These are phyloP conservation scores for Phyto melanocephala DNA, from an alignment of 2,888 invertebrate species.

Conservation along the genomic window DNA sequence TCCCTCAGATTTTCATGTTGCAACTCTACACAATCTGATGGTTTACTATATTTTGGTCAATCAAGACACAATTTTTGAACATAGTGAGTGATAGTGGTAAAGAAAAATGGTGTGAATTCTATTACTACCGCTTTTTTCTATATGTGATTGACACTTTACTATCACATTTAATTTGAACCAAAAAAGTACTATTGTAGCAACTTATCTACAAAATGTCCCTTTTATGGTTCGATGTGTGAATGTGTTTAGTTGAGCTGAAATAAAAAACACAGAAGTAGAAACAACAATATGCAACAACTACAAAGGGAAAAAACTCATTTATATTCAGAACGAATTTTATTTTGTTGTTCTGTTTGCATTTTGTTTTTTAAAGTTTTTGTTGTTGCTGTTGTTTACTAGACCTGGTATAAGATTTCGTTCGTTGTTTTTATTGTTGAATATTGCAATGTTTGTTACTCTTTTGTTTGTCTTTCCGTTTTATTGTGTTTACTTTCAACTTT, in stretches of 20 bases:
- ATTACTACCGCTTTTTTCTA: too few relatives aligned
- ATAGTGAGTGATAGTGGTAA: too few relatives aligned
- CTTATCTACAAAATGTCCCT: background rate
- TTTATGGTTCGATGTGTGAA: background rate
- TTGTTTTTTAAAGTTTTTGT: slow-evolving; percentile 5
- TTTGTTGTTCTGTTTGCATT: slow-evolving; percentile 11
- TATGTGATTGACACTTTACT: too few relatives aligned
- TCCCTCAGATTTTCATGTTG: too few relatives aligned
- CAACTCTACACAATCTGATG: too few relatives aligned
- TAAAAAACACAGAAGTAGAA: background rate
- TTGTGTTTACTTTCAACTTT: slow-evolving; percentile 63
- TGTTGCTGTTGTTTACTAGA: slow-evolving; percentile 2
- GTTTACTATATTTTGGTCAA: too few relatives aligned
- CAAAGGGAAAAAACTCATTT: slow-evolving; percentile 49
- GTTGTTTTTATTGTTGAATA: slow-evolving; percentile 10
- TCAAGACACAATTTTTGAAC: too few relatives aligned
- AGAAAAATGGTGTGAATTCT: too few relatives aligned
- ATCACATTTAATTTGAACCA: background rate
- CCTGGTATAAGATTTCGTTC: background rate
- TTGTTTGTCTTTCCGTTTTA: slow-evolving; percentile 56
- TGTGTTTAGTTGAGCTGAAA: slow-evolving; percentile 1
- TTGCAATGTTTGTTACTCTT: slow-evolving; percentile 41
- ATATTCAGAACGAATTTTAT: slow-evolving; percentile 50
- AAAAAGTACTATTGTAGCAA: background rate
- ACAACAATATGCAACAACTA: background rate